phyloP scores from a whole-genome alignment of 1,140 invertebrate species.

The Drosophila guanche region DNA sequence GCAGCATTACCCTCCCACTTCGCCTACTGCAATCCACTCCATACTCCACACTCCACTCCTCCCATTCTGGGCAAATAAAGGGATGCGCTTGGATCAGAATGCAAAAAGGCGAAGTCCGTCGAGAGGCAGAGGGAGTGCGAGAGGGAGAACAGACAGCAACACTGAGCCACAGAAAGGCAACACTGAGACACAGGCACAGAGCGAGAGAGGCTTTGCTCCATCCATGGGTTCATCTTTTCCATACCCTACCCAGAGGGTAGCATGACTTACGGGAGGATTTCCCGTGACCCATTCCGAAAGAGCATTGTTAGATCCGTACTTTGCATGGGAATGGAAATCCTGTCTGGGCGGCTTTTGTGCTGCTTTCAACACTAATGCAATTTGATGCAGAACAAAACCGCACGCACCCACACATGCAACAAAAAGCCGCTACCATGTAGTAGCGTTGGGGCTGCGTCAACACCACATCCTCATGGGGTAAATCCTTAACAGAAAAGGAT shows the following conservation, averaged over 20 bases:
- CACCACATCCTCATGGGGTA: slow-evolving; percentile 21
- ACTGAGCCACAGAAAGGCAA: no score
- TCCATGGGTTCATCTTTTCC: not conserved
- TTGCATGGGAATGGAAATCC: no score
- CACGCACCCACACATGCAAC: slow-evolving; percentile 32
- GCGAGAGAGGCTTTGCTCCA: slow-evolving; percentile 32
- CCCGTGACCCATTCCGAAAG: no score
- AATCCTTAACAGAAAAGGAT: slow-evolving; percentile 71
- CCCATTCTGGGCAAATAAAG: slow-evolving; percentile 27
- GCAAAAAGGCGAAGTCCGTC: slow-evolving; percentile 48
- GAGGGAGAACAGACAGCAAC: not conserved
- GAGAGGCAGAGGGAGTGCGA: not conserved
- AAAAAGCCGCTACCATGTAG: slow-evolving; percentile 27
- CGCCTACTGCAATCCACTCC: not conserved
- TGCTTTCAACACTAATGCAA: slow-evolving; percentile 75
- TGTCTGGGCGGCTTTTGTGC: slow-evolving; percentile 37
- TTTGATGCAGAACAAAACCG: slow-evolving; percentile 73
- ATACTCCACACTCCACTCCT: slow-evolving; percentile 5
- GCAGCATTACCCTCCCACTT: slow-evolving; percentile 42
- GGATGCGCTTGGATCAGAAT: slow-evolving; percentile 38
- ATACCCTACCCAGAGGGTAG: no score
- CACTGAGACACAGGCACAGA: slow-evolving; percentile 1
- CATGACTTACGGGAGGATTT: no score
- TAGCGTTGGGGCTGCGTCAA: not conserved
- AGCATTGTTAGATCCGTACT: no score